Conservation (phyloP, 2,113 vertebrate genomes). For the Pundamilia nyererei region DNA sequence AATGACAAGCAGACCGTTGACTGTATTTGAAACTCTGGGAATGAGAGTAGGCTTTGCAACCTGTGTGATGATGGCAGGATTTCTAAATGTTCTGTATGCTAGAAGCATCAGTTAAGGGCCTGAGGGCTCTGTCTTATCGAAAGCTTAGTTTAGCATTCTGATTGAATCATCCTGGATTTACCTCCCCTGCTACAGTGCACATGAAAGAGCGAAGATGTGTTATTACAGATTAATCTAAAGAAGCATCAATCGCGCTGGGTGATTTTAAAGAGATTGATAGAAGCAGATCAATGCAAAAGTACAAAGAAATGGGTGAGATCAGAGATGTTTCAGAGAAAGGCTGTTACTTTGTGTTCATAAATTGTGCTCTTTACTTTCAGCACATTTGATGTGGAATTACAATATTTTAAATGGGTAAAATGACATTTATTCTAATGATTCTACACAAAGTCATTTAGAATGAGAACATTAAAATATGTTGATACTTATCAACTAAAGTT, state of each 20-base stretch:
- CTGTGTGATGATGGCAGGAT: neutral
- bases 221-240: neutral
- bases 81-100: neutral
- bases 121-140: neutral
- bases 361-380: neutral
- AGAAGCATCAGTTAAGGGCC: neutral
- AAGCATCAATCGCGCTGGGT: too few relatives aligned
- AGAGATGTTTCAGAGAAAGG: neutral
- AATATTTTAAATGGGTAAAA: neutral
- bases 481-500: neutral
- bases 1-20: fast-evolving
- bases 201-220: neutral
- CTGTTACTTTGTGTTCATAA: neutral
- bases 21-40: neutral
- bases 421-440: neutral
- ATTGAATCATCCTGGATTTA: neutral
- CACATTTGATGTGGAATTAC: neutral
- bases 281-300: neutral
- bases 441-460: neutral
- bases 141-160: neutral
- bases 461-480: neutral
- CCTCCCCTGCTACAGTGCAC: neutral
- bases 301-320: neutral
- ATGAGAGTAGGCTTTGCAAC: neutral
- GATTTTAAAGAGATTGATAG: neutral